Evolutionary conservation across 2,797 vertebrate species (phyloP).

Genomic region (Jordanella pulchra): DNA sequence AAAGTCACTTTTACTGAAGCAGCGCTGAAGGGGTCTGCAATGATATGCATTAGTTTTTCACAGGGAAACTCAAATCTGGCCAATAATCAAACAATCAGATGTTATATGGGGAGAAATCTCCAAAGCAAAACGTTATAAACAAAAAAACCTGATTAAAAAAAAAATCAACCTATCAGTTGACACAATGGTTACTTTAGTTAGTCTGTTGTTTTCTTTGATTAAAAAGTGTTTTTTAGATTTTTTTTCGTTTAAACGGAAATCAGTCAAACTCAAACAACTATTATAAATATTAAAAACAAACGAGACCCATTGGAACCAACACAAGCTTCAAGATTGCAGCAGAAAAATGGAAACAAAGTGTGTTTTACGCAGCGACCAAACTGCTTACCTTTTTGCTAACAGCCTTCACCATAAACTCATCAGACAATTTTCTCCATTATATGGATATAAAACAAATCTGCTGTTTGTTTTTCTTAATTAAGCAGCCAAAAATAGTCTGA

Average conservation of each 20-base stretch:
- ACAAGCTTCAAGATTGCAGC: not conserved
- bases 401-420: not conserved
- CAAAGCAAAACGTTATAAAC: not conserved
- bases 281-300: not conserved
- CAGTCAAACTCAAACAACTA: not conserved
- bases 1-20: not conserved
- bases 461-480: not conserved
- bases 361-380: not conserved
- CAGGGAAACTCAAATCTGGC: not conserved
- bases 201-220: not conserved
- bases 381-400: not conserved
- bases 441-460: not conserved
- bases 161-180: too few relatives aligned
- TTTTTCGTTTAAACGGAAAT: not conserved
- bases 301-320: not conserved
- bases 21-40: not conserved
- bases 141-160: not conserved
- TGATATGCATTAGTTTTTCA: not conserved
- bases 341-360: not conserved
- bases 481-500: not conserved
- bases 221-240: not conserved
- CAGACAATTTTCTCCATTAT: not conserved
- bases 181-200: not conserved
- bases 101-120: not conserved
- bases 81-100: not conserved